phyloP scores from a whole-genome alignment of 2,113 vertebrate genomes.

The Acrocephalus kingi region DNA sequence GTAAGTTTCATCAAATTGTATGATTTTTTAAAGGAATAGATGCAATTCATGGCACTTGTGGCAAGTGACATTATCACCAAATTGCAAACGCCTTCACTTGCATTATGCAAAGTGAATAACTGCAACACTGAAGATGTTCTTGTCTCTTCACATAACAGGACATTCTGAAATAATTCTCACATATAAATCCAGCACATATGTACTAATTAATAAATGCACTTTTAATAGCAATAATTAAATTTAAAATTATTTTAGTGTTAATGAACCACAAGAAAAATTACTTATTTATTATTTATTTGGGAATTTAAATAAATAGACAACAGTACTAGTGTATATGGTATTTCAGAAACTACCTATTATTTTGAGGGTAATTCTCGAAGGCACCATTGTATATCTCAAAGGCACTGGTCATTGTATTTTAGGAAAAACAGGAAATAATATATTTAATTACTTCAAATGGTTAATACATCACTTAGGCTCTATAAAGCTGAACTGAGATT shows the following conservation, averaged over 20 bases:
- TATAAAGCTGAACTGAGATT: not conserved
- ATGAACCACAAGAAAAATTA: not conserved
- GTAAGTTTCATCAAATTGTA: not conserved
- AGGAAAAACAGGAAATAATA: not conserved
- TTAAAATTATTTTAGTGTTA: not conserved
- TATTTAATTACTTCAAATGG: not conserved
- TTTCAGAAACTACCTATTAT: not conserved
- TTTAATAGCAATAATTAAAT: not conserved
- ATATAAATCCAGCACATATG: not conserved
- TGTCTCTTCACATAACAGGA: not conserved
- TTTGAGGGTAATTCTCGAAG: not conserved
- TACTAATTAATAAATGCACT: not conserved
- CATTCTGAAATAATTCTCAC: not conserved
- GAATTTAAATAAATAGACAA: not conserved
- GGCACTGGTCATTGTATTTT: not conserved
- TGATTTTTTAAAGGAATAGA: not conserved
- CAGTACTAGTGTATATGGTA: not conserved
- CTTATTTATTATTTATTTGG: not conserved
- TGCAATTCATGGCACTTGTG: not conserved
- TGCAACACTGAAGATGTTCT: not conserved
- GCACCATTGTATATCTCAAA: not conserved
- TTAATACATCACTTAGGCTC: not conserved
- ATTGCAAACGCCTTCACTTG: not conserved
- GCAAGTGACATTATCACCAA: not conserved
- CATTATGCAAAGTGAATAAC: not conserved